Percentiles rank a stretch among this genome's conserved stretches.
phyloP scores from a whole-genome alignment of 2,888 invertebrate genomes.

The Cyclophora albipunctata region DNA sequence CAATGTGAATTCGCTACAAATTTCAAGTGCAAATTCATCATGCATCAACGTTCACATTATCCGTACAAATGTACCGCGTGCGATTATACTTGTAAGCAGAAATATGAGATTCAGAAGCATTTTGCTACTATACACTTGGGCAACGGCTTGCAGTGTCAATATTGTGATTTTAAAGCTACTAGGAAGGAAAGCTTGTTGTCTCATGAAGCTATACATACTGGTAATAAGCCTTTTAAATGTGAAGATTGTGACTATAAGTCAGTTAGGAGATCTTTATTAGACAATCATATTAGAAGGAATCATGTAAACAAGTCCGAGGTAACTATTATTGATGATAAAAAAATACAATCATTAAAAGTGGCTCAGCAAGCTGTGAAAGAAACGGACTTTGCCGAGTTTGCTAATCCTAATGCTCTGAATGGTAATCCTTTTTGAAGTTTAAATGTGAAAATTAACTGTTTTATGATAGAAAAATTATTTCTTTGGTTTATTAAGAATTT shows the following conservation, averaged over 20 bases:
- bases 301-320: slow-evolving; percentile 26
- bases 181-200: slow-evolving; percentile 40
- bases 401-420: no score
- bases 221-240: slow-evolving; percentile 48
- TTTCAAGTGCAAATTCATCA: slow-evolving; percentile 43
- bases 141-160: slow-evolving; percentile 39
- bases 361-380: not conserved
- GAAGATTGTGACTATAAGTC: slow-evolving; percentile 38
- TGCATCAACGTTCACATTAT: slow-evolving; percentile 50
- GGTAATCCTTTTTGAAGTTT: no score
- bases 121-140: slow-evolving; percentile 39
- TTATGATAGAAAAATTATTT: no score
- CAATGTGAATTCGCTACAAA: slow-evolving; percentile 34
- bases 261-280: slow-evolving; percentile 33
- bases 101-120: slow-evolving; percentile 48
- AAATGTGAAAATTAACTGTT: no score
- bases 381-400: not conserved
- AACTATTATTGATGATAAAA: slow-evolving; percentile 31
- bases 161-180: slow-evolving; percentile 39
- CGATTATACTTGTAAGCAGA: slow-evolving; percentile 38
- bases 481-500: no score
- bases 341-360: slow-evolving; percentile 38
- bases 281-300: slow-evolving; percentile 36
- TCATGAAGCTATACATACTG: slow-evolving; percentile 48
- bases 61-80: slow-evolving; percentile 41